Conservation (phyloP, 2,888 invertebrate genomes). For the Pyrochroa serraticornis region DNA sequence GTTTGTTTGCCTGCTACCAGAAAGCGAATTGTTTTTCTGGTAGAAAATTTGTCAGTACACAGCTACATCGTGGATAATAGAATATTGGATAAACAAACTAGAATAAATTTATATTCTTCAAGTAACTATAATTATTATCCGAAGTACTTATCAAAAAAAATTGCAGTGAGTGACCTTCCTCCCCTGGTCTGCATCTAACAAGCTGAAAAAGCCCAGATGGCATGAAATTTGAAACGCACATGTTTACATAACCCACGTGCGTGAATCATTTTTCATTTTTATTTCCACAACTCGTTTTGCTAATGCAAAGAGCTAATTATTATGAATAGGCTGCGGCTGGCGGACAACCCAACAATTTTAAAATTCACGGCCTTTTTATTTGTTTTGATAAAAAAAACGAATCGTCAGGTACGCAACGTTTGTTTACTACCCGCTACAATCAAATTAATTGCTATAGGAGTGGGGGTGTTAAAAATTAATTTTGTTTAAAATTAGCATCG, state of each 20-base stretch:
- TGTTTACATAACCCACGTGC: background rate
- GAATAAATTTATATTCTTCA: too few relatives aligned
- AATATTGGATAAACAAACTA: too few relatives aligned
- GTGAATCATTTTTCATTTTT: slow-evolving; percentile 10
- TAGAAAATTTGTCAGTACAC: too few relatives aligned
- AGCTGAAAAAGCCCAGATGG: too few relatives aligned
- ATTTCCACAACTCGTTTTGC: slow-evolving; percentile 1
- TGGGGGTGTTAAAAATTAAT: slow-evolving; percentile 25
- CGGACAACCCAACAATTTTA: background rate
- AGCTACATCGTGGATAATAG: too few relatives aligned
- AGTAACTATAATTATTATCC: too few relatives aligned
- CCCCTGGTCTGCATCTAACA: too few relatives aligned
- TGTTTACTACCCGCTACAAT: slow-evolving; percentile 6
- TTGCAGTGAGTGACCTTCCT: too few relatives aligned
- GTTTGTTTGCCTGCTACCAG: too few relatives aligned
- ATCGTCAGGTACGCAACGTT: background rate
- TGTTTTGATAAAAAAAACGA: background rate
- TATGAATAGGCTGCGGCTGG: slow-evolving; percentile 6
- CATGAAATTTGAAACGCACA: too few relatives aligned
- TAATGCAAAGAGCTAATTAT: slow-evolving; percentile 10
- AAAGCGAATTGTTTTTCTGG: too few relatives aligned
- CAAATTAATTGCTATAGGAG: slow-evolving; percentile 11
- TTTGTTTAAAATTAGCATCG: slow-evolving; percentile 23
- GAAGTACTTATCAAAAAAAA: too few relatives aligned
- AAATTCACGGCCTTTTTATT: slow-evolving; percentile 4